These are phyloP conservation scores for Polydrusus cervinus DNA, from an alignment of 2,888 invertebrate species.

Conservation along the genomic window DNA sequence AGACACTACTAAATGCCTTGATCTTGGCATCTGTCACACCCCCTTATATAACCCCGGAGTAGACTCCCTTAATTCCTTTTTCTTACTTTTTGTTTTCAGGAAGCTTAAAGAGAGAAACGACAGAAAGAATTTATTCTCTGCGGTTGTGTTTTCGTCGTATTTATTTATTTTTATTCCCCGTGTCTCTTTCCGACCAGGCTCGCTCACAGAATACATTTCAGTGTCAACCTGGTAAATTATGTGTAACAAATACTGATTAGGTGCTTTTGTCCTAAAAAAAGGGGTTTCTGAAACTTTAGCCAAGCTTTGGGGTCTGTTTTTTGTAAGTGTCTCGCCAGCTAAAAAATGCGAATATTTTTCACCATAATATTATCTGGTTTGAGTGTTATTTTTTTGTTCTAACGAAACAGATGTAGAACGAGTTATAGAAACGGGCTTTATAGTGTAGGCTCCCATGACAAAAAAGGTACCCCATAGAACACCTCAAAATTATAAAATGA, in stretches of 20 bases:
- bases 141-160: conserved; percentile 46
- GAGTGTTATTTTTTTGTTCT: neutral
- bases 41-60: conserved; percentile 28
- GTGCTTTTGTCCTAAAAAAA: conserved; percentile 41
- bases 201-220: conserved; percentile 44
- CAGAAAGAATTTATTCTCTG: conserved; percentile 49
- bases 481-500: too few species aligned
- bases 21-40: conserved; percentile 5
- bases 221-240: conserved; percentile 48
- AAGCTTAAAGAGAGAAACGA: conserved; percentile 36
- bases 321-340: conserved; percentile 27
- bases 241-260: conserved; percentile 51
- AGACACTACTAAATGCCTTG: neutral
- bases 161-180: conserved; percentile 45
- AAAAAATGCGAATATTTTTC: conserved; percentile 17
- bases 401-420: neutral
- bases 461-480: too few species aligned
- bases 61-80: conserved; percentile 42
- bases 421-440: neutral
- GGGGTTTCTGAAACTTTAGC: conserved; percentile 9
- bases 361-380: conserved; percentile 7
- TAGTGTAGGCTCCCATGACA: too few species aligned
- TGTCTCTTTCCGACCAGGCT: conserved; percentile 33
- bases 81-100: conserved; percentile 41
- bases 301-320: conserved; percentile 5